phyloP scores from a whole-genome alignment of 1,140 invertebrate genomes.

The Batillaria attramentaria region DNA sequence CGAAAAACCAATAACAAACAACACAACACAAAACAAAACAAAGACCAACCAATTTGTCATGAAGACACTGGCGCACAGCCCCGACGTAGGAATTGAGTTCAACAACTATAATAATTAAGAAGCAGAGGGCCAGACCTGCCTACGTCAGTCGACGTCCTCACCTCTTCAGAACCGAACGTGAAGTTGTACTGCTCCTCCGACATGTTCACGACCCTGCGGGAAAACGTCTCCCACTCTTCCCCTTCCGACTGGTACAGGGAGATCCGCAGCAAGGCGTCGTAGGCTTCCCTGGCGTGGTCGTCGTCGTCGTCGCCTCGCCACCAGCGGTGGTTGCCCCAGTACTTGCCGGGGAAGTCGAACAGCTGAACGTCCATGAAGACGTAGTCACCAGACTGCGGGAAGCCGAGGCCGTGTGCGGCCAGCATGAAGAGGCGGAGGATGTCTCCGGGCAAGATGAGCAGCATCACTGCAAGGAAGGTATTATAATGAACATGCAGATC shows the following conservation, averaged over 20 bases:
- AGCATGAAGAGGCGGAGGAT: conserved; percentile 90
- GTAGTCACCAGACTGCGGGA: conserved; percentile 88
- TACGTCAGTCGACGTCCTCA: too few species aligned
- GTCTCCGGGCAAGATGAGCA: conserved; percentile 84
- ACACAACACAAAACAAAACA: too few species aligned
- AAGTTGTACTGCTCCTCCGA: conserved; percentile 84
- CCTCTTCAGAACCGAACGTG: conserved; percentile 63
- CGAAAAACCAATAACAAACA: too few species aligned
- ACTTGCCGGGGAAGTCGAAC: conserved; percentile 76
- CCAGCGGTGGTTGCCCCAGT: conserved; percentile 59
- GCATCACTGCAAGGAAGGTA: conserved; percentile 79
- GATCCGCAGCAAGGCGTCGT: conserved; percentile 88
- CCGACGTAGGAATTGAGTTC: too few species aligned
- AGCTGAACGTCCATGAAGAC: conserved; percentile 90
- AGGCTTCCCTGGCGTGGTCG: conserved; percentile 83
- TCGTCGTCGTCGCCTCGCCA: conserved; percentile 43
- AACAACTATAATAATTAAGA: too few species aligned
- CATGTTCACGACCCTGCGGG: conserved; percentile 81
- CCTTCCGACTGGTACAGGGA: conserved; percentile 82
- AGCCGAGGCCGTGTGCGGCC: conserved; percentile 83
- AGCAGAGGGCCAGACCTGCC: too few species aligned
- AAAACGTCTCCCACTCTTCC: conserved; percentile 75
- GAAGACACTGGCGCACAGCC: too few species aligned
- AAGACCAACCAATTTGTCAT: too few species aligned
- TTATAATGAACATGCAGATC: background rate